Percentiles rank a stretch among this genome's conserved stretches.
Conservation (phyloP, 2,797 vertebrate genomes). For the Mus caroli region DNA sequence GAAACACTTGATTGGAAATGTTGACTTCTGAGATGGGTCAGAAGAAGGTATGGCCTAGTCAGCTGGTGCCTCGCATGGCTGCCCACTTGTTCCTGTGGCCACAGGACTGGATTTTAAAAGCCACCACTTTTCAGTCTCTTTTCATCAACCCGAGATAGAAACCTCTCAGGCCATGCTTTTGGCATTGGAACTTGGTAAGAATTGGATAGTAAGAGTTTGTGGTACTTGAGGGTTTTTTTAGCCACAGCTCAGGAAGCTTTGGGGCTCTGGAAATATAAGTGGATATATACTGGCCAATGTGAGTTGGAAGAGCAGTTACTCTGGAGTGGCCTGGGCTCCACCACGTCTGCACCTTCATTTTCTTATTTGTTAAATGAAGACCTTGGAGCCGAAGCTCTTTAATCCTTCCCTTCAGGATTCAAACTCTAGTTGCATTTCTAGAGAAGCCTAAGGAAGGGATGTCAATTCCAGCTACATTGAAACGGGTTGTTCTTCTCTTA, state of each 20-base stretch:
- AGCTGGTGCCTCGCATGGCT: background rate
- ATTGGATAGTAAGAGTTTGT: background rate
- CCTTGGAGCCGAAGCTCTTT: background rate
- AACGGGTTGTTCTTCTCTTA: background rate
- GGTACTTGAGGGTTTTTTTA: background rate
- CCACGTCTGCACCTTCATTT: background rate
- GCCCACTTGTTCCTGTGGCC: no score
- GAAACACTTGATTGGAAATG: background rate
- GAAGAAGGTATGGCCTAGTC: background rate
- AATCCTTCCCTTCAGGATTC: constrained; percentile 18
- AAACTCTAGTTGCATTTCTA: constrained; percentile 47
- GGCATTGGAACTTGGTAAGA: background rate
- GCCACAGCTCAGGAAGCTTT: background rate
- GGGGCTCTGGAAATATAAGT: background rate
- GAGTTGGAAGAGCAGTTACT: background rate
- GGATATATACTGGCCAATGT: background rate
- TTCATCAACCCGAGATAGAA: background rate
- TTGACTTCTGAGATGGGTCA: background rate
- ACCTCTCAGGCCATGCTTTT: background rate
- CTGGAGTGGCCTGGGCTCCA: accelerated
- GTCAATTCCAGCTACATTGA: background rate
- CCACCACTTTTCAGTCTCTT: background rate
- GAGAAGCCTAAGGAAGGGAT: background rate
- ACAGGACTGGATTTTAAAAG: background rate
- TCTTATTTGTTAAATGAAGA: constrained; percentile 58